Percentiles rank a stretch among this genome's conserved stretches.
These are phyloP conservation scores for Dromaius novaehollandiae DNA, from an alignment of 2,113 vertebrate genomes.

Conservation along the genomic window DNA sequence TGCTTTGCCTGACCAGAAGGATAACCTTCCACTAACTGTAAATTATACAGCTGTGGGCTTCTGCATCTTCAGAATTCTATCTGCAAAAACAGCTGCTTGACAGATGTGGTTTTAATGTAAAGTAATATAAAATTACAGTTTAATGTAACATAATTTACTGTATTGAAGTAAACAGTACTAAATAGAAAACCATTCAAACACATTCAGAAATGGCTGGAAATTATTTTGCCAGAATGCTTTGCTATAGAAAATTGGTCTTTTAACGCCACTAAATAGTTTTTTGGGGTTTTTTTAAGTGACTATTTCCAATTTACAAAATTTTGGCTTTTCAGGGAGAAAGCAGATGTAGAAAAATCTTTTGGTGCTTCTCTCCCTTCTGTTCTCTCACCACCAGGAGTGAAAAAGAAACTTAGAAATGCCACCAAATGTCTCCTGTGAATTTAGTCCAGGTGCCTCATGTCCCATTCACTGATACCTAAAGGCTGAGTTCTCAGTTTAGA, in stretches of 20 bases:
- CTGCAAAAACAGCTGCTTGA: not conserved
- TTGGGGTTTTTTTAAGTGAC: not conserved
- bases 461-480: rapidly evolving
- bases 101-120: not conserved
- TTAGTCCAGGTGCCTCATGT: not conserved
- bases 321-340: not conserved
- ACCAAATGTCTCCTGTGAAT: not conserved
- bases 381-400: rapidly evolving
- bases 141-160: not conserved
- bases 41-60: too few relatives aligned
- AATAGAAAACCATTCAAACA: not conserved
- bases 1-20: not conserved
- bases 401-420: not conserved
- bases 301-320: not conserved
- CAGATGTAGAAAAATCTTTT: not conserved
- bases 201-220: not conserved
- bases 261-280: not conserved
- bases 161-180: not conserved
- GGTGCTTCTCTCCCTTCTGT: not conserved
- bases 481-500: not conserved
- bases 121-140: not conserved
- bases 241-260: not conserved
- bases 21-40: not conserved
- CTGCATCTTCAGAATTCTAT: not conserved
- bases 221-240: not conserved